Percentiles rank a stretch among this genome's conserved stretches.
Evolutionary conservation across 2,888 invertebrate genomes (phyloP).

Genomic region (Chymomyza caudatula): DNA sequence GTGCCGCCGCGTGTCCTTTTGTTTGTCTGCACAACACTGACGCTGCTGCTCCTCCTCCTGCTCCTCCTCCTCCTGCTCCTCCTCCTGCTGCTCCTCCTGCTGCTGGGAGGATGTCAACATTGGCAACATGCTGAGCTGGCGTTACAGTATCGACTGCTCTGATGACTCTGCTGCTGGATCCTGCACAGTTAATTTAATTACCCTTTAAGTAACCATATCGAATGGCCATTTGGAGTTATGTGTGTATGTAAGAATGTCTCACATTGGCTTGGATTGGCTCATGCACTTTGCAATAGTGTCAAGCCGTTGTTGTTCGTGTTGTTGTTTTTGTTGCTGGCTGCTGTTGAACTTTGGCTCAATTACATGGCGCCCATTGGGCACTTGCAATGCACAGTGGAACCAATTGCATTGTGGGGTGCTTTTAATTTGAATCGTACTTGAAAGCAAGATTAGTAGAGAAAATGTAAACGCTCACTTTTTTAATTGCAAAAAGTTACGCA

Average conservation of each 20-base stretch:
- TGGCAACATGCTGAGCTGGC: not conserved
- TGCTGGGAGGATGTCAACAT: not conserved
- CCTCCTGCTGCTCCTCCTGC: constrained; percentile 2
- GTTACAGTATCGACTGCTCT: constrained; percentile 25
- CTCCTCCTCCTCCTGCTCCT: constrained; percentile 14
- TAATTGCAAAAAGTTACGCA: no score
- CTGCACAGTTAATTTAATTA: constrained; percentile 74
- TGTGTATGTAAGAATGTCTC: constrained; percentile 5
- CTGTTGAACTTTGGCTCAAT: constrained; percentile 50
- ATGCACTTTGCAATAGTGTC: constrained; percentile 36
- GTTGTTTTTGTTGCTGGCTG: constrained; percentile 5
- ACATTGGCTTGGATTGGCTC: constrained; percentile 23
- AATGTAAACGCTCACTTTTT: no score
- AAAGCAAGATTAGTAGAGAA: not conserved
- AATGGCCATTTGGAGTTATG: constrained; percentile 65
- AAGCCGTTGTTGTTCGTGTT: not conserved
- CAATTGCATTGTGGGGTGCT: not conserved
- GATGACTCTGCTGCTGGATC: constrained; percentile 4
- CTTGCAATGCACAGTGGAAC: not conserved
- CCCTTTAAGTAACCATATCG: constrained; percentile 76
- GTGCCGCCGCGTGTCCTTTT: constrained; percentile 30
- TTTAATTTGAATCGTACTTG: no score
- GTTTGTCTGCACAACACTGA: not conserved
- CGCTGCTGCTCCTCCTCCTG: not conserved
- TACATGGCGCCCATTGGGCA: constrained; percentile 30